Evolutionary conservation across 2,888 invertebrate genomes (phyloP), one percentile per base, ranked within the genome.

Genomic region (Perithous albicinctus): DNA sequence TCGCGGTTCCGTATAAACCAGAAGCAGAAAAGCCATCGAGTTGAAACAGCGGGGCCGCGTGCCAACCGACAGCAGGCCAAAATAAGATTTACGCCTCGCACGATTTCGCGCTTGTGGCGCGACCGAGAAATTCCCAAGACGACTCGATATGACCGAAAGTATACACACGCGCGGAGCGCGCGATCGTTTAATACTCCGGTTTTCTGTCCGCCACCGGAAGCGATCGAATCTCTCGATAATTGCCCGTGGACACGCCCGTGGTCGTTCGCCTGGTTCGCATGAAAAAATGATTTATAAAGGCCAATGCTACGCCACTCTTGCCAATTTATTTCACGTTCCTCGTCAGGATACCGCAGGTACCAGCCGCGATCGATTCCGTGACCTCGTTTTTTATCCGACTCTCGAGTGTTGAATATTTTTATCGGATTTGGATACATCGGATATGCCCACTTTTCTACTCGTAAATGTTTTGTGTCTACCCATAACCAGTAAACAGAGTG

Each of bases 201-300:
- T 70, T 64, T 64, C 69, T 56, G 41, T 70, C 64, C 67, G 72
- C 61, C 56, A 81, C 81, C 78, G 81, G 81, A 81, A 81, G 69
- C 81, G 81, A 81, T 81, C 74, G 81, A 77, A 78, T 74, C 81
- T 77, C 67, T 70, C 48, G 81, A 78, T 78, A 78, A 81, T 78
- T 78, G 81, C 73, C 69, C 61, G 54, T 64, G 78, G 78, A 81
- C 81, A 81, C 81, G 78, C 77, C 81, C 81, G 81, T 56, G 69
- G 63, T 78, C 54, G 67, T 78, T 74, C 23, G 79, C 63, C 41
- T 54, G 61, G 56, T 73, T 74, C 74, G 63, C 63, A 38, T 51
- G 73, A 64, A 41, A 73, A 73, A 56, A 67, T 69, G 81, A 78
- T 81, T 78, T 74, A 70, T 69, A 69, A 38, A 38, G 77, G 54